These are phyloP conservation scores for Hippocampus zosterae DNA, from an alignment of 2,113 vertebrate genomes.

Conservation along the genomic window DNA sequence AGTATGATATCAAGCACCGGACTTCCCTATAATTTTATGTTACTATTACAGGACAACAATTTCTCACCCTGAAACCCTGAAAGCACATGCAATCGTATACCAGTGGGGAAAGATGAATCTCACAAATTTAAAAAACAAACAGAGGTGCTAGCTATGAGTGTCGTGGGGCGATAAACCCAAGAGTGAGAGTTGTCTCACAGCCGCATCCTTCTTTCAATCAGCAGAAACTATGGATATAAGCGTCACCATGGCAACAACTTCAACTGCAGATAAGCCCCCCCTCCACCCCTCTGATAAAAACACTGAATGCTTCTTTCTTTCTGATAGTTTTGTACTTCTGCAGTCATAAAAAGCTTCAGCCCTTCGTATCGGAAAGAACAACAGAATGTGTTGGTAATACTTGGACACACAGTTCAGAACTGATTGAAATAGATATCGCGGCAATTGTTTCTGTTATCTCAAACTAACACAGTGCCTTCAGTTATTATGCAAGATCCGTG, in stretches of 20 bases:
- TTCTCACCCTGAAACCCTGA: neutral
- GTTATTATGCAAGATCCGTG: slow-evolving; percentile 45
- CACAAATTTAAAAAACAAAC: neutral
- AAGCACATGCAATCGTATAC: neutral
- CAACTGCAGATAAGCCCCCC: neutral
- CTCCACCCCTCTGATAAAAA: neutral
- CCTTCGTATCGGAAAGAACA: neutral
- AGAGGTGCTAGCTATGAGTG: neutral
- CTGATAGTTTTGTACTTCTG: neutral
- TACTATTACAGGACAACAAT: neutral
- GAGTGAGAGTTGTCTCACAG: neutral
- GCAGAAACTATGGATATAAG: neutral
- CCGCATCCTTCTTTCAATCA: neutral
- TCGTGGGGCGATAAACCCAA: neutral
- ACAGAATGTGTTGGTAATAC: slow-evolving; percentile 8
- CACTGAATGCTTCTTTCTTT: neutral
- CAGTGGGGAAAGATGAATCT: neutral
- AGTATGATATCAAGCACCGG: too few relatives aligned
- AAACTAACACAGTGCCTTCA: slow-evolving; percentile 13
- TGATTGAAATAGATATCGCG: slow-evolving; percentile 26
- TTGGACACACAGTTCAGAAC: slow-evolving; percentile 3
- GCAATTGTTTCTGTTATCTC: slow-evolving; percentile 34
- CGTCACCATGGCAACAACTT: neutral
- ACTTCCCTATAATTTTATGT: too few relatives aligned
- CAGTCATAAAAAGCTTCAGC: neutral